Percentiles rank a stretch among this genome's conserved stretches.
These are phyloP conservation scores for Zapus hudsonius DNA, from an alignment of 2,113 vertebrate genomes.

Conservation along the genomic window DNA sequence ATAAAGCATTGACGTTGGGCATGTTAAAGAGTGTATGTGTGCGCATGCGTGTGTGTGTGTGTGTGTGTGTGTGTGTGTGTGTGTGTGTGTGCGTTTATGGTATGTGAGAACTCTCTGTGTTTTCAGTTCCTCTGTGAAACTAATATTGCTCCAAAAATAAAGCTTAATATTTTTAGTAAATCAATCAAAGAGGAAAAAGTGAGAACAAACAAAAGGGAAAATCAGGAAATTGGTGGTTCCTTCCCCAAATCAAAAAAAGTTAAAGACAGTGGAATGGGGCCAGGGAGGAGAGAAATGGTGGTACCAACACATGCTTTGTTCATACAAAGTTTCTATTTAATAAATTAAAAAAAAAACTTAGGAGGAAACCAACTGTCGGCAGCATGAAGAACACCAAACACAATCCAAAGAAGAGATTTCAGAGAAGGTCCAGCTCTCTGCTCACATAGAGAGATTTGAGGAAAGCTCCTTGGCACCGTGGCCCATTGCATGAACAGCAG, in stretches of 20 bases:
- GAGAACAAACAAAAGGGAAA: neutral
- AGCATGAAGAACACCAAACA: neutral
- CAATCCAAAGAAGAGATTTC: neutral
- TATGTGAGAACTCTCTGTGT: neutral
- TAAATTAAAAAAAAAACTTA: neutral
- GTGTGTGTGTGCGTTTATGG: too few species aligned
- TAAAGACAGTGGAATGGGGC: too few species aligned
- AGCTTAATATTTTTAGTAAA: neutral
- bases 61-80: too few species aligned
- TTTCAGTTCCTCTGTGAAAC: neutral
- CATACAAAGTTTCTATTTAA: too few species aligned
- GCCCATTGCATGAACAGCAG: neutral
- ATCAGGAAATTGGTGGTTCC: neutral
- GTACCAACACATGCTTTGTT: too few species aligned
- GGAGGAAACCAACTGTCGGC: neutral
- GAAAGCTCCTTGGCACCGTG: neutral
- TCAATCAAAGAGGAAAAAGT: neutral
- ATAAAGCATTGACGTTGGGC: neutral
- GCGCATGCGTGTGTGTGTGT: too few species aligned
- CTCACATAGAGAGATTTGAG: neutral
- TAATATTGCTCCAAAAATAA: neutral
- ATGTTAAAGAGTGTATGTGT: neutral
- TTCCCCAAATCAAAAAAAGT: slow-evolving; percentile 6
- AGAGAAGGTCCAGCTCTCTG: neutral
- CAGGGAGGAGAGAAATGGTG: too few species aligned